Conservation (phyloP, 2,888 invertebrate species). For the Drosophila paracracens region DNA sequence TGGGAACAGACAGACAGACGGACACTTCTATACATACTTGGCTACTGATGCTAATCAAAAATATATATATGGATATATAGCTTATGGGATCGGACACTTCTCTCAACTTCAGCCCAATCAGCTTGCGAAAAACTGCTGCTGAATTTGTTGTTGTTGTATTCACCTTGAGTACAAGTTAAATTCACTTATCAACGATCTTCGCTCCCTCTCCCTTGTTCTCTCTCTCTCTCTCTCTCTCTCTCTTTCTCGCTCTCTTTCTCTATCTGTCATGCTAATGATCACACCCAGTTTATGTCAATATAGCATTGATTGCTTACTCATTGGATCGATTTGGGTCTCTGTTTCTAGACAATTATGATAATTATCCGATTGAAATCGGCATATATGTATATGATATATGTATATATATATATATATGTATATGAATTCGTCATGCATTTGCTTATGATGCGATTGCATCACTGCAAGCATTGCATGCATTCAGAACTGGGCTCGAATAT, state of each 20-base stretch:
- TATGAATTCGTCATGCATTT: conserved; percentile 30
- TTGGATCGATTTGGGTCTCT: conserved; percentile 13
- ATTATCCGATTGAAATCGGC: conserved; percentile 11
- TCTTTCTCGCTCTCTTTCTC: not conserved
- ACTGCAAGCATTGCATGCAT: conserved; percentile 30
- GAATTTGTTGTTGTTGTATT: not conserved
- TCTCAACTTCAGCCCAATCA: not conserved
- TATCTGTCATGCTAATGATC: not conserved
- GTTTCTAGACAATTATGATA: conserved; percentile 17
- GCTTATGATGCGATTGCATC: conserved; percentile 31
- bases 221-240: not conserved
- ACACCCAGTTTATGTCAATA: conserved; percentile 2
- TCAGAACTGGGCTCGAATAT: conserved; percentile 19
- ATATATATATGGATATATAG: not conserved
- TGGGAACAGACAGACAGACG: not conserved
- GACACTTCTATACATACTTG: not conserved
- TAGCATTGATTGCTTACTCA: conserved; percentile 10
- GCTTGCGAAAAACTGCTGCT: not conserved
- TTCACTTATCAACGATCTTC: not conserved
- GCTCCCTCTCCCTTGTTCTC: not conserved
- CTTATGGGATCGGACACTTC: not conserved
- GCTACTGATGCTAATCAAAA: not conserved
- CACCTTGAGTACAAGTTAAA: not conserved
- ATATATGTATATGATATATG: not conserved
- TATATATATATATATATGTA: conserved; percentile 2